These are phyloP conservation scores for Canis aureus DNA, from an alignment of 2,113 vertebrate genomes.

Conservation along the genomic window DNA sequence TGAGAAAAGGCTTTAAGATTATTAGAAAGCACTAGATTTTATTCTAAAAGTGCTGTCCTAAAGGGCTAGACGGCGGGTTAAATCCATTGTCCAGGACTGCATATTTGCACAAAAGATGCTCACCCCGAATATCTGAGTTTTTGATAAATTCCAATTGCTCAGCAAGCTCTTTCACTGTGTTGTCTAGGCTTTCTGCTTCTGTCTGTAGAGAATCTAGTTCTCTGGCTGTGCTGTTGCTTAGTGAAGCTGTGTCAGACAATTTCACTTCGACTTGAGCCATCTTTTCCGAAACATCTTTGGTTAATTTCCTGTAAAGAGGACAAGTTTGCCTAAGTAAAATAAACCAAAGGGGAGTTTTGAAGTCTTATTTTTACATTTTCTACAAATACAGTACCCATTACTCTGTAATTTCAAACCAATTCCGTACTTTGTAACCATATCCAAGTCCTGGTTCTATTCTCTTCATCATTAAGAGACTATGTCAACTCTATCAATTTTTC, in stretches of 20 bases:
- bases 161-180: constrained; percentile 91
- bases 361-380: neutral
- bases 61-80: constrained; percentile 54
- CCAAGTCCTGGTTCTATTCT: constrained; percentile 69
- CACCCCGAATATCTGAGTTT: constrained; percentile 97
- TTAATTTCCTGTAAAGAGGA: constrained; percentile 90
- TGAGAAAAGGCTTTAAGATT: neutral
- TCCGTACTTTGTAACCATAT: neutral
- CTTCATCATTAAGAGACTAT: constrained; percentile 64
- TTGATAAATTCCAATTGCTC: constrained; percentile 97
- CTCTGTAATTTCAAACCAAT: constrained; percentile 2
- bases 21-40: neutral
- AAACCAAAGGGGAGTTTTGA: neutral
- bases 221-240: constrained; percentile 86
- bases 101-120: constrained; percentile 65
- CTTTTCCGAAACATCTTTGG: constrained; percentile 90
- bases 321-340: constrained; percentile 29
- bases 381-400: neutral
- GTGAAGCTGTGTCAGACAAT: constrained; percentile 86
- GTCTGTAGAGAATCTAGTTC: constrained; percentile 88
- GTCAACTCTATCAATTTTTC: constrained; percentile 76
- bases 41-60: neutral
- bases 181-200: constrained; percentile 92
- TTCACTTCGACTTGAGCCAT: constrained; percentile 90
- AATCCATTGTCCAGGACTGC: constrained; percentile 54